Evolutionary conservation across 2,797 vertebrate genomes (phyloP).

Genomic region (Oceanodroma leucorhoa): DNA sequence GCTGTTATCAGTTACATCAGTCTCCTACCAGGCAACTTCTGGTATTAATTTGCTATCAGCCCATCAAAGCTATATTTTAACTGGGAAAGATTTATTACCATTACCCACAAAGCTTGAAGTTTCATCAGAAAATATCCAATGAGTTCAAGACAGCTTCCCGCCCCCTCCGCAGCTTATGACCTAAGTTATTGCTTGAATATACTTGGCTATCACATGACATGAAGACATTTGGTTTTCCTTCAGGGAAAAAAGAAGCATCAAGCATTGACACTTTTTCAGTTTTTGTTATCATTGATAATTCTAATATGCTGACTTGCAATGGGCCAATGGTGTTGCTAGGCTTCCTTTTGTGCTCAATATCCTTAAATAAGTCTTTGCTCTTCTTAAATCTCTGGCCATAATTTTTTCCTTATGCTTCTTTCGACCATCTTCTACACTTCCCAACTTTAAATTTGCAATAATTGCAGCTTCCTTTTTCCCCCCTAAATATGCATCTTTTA

Average conservation of each 20-base stretch:
- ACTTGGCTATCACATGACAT: neutral
- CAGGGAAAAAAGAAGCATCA: neutral
- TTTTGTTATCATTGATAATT: neutral
- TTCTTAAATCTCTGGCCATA: neutral
- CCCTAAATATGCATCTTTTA: neutral
- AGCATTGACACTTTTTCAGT: neutral
- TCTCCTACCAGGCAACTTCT: neutral
- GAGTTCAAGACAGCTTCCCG: neutral
- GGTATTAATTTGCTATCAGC: neutral
- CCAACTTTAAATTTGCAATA: neutral
- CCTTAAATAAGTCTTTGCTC: neutral
- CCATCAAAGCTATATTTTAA: neutral
- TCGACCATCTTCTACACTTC: neutral
- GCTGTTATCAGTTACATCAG: neutral
- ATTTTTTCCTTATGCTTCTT: neutral
- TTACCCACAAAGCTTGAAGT: neutral
- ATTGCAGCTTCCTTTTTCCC: neutral
- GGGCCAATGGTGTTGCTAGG: accelerated
- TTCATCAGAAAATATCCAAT: neutral
- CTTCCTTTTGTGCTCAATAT: neutral
- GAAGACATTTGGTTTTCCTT: neutral
- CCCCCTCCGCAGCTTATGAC: accelerated
- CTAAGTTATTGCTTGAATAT: neutral
- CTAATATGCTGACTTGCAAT: neutral
- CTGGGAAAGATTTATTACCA: neutral